Base-by-base conservation (phyloP, 1,140 invertebrate genomes). In the Octopus sinensis region DNA sequence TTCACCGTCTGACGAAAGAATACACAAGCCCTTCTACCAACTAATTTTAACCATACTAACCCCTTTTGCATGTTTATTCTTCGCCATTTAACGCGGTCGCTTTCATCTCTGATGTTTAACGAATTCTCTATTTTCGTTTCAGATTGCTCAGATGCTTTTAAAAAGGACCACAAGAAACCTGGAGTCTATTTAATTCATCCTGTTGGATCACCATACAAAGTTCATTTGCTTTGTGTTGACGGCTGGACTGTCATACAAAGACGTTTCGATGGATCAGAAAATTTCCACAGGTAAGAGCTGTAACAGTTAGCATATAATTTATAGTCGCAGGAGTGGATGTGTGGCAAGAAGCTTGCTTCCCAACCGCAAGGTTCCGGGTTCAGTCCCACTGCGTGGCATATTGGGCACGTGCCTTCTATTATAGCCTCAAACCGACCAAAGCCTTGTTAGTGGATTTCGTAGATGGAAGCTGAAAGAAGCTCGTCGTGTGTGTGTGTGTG, bases 201-300 rank as follows among this genome's bases (percentile, higher is more conserved):
- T 4, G 62, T 79, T 30, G 53, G 75, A 52, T 73, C 80, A 7
- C 80, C 79, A n/a, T 83, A 81, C 73, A 76, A 54, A 4, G 68
- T 78, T 13, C 51, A 53, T 13, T 79, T 71, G 12, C 80, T 76
- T 51, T 83, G 82, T 75, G 75, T 81, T 62, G 68, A 81, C 23
- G 94, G 95, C 0, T 96, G 94, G 94, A 96, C 95, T 6, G 93
- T 96, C 0, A 91, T 97, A 9, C 95, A 96, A 84, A 93, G 94
- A 6, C 93, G 96, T 12, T 93, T 92, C 84, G 95, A 96, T 85
- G 95, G 95, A 13, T 93, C 79, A n/a, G 83, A 86, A n/a, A 96
- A 95, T 88, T 97, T 97, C 91, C 96, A 96, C 88, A 83, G 76
- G 82, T 83, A 79, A 71, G 30, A 43, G 30, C 30, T 43, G 30